Conservation (phyloP, 2,888 invertebrate species). For the Oxyscelio sp. region DNA sequence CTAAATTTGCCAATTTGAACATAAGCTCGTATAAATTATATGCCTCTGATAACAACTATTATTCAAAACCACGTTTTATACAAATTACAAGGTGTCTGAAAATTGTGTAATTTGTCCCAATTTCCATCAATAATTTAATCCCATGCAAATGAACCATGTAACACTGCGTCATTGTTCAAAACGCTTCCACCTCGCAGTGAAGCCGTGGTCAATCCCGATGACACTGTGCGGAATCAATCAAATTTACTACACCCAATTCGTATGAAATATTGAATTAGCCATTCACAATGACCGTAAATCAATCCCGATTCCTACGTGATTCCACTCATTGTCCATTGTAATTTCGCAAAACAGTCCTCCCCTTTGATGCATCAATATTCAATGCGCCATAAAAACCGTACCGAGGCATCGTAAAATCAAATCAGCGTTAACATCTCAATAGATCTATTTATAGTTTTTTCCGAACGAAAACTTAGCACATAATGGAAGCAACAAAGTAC, state of each 20-base stretch:
- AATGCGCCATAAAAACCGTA: conserved; percentile 39
- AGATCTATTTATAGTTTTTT: conserved; percentile 53
- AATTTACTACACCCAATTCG: neutral
- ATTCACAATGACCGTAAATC: conserved; percentile 10
- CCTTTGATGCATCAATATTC: conserved; percentile 30
- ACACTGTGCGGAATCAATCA: too few relatives aligned
- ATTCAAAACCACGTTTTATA: too few relatives aligned
- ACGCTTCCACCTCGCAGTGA: too few relatives aligned
- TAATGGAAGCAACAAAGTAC: conserved; percentile 54
- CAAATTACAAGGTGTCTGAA: too few relatives aligned
- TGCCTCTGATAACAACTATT: too few relatives aligned
- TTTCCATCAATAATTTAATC: too few relatives aligned
- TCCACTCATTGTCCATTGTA: conserved; percentile 37
- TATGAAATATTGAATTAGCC: neutral
- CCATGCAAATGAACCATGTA: too few relatives aligned
- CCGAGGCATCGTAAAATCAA: conserved; percentile 50
- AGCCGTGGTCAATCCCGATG: too few relatives aligned
- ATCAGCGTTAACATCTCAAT: conserved; percentile 67
- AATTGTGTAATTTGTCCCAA: too few relatives aligned
- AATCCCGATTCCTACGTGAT: neutral
- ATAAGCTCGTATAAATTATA: too few relatives aligned
- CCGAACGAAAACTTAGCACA: conserved; percentile 53
- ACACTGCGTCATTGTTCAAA: too few relatives aligned
- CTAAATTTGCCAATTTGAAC: too few relatives aligned
- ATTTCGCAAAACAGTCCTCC: conserved; percentile 33